Base-by-base conservation (phyloP, 2,888 invertebrate genomes). In the Scaptomyza polygonia region DNA sequence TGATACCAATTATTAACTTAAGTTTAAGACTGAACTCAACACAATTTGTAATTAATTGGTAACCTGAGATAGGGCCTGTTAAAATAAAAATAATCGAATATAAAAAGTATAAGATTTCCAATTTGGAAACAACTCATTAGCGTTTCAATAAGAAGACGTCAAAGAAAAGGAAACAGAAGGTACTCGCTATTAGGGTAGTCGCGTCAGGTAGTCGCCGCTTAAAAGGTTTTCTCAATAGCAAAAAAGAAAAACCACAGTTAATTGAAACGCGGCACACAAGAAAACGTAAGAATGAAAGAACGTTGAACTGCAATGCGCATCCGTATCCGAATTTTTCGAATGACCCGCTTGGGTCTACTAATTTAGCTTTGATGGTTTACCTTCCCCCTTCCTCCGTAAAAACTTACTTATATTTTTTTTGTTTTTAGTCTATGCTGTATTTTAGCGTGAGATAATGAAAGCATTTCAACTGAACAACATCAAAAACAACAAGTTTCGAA, bases 391-490 rank as follows among this genome's bases (percentile, higher is more conserved):
- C 5, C 16, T 14, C 18, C 9, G 4, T 12, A 30, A 1, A 11
- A 30, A 11, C 11, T 30, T 3, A 30, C 0, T 11, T n/a, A n/a
- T n/a, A n/a, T n/a, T n/a, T n/a, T n/a, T n/a, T n/a, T n/a, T 30
- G 11, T 30, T 30, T 27, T 16, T 27, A 32, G 12, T 12, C 8
- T 49, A 8, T 25, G 34, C 30, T 43, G 43, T 42, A 18, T 30
- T 40, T 71, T 58, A 53, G 55, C 72, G 67, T 61, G 70, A 62
- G 74, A 71, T 86, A 81, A 85, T 81, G 79, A 87, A 81, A 87
- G 75, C 72, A 87, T 84, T 77, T 81, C 59, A 67, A 63, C 55
- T 51, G 52, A 74, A 55, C 78, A 78, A 65, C 61, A 72, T 65
- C 52, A 65, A 61, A 64, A 68, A 65, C 58, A 72, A 68, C 53